Evolutionary conservation across 1,140 invertebrate species (phyloP), one percentile per base, ranked within the genome.

Genomic region (Drosophila malerkotliana): DNA sequence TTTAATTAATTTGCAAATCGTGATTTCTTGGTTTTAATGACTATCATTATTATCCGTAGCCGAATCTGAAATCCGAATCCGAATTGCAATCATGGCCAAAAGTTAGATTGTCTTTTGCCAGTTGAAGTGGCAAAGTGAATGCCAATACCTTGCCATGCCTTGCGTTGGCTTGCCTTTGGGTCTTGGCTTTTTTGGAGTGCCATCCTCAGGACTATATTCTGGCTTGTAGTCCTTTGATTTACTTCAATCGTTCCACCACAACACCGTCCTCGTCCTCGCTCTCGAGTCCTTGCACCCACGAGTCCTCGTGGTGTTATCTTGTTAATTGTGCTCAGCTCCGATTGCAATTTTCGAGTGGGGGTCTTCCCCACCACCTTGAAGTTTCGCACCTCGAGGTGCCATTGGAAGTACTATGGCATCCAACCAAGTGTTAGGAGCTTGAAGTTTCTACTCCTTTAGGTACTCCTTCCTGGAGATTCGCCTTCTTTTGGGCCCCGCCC

Each of bases 91-190:
- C 82, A 75, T 78, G 53, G 66, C 74, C 39, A 82, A 85, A 87
- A 87, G 82, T 85, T 85, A 78, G 82, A 85, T 85, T 87, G 82
- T 87, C 74, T 85, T 81, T 87, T 82, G 51, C 54, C 74, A 67
- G 71, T 60, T 79, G 63, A 18, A 45, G 54, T 57, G 60, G 34
- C 34, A 37, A 37, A 37, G 34, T 37, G 15, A 44, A 37, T 62
- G 34, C 28, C 44, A 18, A 4, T 44, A 12, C 24, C 26, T 14
- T 37, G 34, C 39, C 6, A 21, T 45, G 18, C 18, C 18, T 18
- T 18, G 18, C 18, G 18, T 18, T 18, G 18, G 0, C 18, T 6
- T 32, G 30, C 30, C 30, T 2, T 32, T 32, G 7, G 30, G 30
- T 32, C 30, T 37, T 37, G 34, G 34, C 34, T 37, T 37, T 10